Base-by-base conservation (phyloP, 2,888 invertebrate genomes). In the Melikaiella ostensackeni region DNA sequence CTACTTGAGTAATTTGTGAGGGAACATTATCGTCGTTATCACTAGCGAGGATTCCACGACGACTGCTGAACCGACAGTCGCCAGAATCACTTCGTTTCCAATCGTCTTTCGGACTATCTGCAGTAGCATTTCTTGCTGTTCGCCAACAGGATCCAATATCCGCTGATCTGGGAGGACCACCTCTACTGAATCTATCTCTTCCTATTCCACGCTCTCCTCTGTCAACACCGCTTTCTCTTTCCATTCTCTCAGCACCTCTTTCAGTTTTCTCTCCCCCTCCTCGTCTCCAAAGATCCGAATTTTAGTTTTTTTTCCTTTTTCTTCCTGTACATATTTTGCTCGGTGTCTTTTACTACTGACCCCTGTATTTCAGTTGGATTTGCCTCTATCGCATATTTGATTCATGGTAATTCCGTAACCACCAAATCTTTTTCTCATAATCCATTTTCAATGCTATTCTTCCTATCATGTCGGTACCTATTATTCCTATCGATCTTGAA, bases 121-220 rank as follows among this genome's bases (percentile, higher is more conserved):
- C 64, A 27, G 73, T 24, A 38, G 35, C 55, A 57, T 61, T 35
- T 24, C 50, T 33, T 16, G 74, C 21, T 38, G 66, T 35, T 21
- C 76, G 76, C 76, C 74, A 76, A 9, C 13, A 57, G 5, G 70
- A 70, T 50, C 46, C 70, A 16, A 11, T n/a, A 63, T 63, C 62
- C 1, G n/a, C 70, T 50, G 70, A 50, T 70, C 30, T 70, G 27
- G 70, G 46, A 63, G 62, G 62, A 19, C n/a, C 33, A 27, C 50
- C 70, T n/a, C 24, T 42, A 24, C 46, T 70, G 9, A 46, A 46
- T 70, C 30, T 70, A 50, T 70, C 70, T 66, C 42, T 66, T 42
- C 21, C 46, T n/a, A 11, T 30, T 30, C 30, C 19, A 19, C 50
- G 16, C 62, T 24, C 27, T 50, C 46, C 27, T 62, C 61, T 19